These are phyloP conservation scores for Pogonomyrmex barbatus DNA, from an alignment of 1,140 invertebrate species.

Conservation along the genomic window DNA sequence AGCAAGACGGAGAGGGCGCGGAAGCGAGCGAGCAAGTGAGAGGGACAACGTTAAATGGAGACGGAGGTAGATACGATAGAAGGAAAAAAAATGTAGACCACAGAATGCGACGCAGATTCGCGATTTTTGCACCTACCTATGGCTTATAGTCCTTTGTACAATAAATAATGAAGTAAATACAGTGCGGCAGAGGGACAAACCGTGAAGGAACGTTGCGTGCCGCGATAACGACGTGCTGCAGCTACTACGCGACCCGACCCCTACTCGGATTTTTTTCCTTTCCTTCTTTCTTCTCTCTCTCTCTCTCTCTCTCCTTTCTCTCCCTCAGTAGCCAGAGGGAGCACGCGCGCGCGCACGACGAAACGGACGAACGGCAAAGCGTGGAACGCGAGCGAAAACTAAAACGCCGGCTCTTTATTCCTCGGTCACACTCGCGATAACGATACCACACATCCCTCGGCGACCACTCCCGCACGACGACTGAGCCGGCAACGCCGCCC, in stretches of 20 bases:
- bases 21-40: not conserved
- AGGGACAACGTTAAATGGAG: not conserved
- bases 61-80: not conserved
- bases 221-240: constrained; percentile 7
- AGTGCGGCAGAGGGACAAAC: constrained; percentile 55
- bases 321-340: constrained; percentile 29
- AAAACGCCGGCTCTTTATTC: constrained; percentile 73
- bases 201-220: constrained; percentile 56
- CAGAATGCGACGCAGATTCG: constrained; percentile 25
- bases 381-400: constrained; percentile 74
- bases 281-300: constrained; percentile 48
- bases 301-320: constrained; percentile 9
- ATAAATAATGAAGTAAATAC: constrained; percentile 82
- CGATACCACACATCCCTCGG: constrained; percentile 83
- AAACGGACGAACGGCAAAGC: constrained; percentile 56
- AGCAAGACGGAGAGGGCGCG: not conserved
- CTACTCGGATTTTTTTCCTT: not conserved
- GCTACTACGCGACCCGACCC: not conserved
- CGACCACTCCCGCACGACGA: constrained; percentile 86
- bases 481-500: constrained; percentile 84
- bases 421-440: constrained; percentile 80
- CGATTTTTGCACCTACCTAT: constrained; percentile 77
- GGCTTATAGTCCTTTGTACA: constrained; percentile 82
- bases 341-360: constrained; percentile 16
- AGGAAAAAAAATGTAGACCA: constrained; percentile 22